A percentile compares a stretch with the other conserved stretches of the same genome.
Conservation (phyloP, 2,888 invertebrate species). For the Oscheius sp. region DNA sequence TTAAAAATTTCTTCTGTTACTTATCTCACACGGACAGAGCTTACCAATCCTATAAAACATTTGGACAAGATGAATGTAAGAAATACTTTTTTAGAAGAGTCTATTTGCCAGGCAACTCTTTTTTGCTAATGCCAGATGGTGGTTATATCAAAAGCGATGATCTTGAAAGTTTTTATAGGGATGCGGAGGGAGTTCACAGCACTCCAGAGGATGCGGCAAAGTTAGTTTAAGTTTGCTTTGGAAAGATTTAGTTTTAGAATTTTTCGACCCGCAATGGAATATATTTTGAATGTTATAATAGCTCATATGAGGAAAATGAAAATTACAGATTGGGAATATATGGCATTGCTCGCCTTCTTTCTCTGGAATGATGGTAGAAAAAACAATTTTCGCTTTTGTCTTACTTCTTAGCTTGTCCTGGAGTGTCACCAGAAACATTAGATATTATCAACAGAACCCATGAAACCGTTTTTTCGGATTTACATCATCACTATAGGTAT, state of each 20-base stretch:
- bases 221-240: constrained; percentile 27
- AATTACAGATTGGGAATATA: constrained; percentile 59
- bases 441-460: constrained; percentile 53
- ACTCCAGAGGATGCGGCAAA: constrained; percentile 60
- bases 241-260: constrained; percentile 46
- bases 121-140: constrained; percentile 65
- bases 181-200: constrained; percentile 55
- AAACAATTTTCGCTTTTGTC: too few species aligned
- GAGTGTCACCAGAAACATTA: constrained; percentile 39
- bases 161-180: constrained; percentile 61
- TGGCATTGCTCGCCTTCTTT: constrained; percentile 61
- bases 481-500: constrained; percentile 58
- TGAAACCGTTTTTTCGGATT: constrained; percentile 53
- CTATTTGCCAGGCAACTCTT: constrained; percentile 51
- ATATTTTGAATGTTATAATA: constrained; percentile 63
- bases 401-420: constrained; percentile 30
- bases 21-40: constrained; percentile 66
- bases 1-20: constrained; percentile 65
- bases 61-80: constrained; percentile 49
- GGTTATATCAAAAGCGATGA: constrained; percentile 61
- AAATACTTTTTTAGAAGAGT: neutral
- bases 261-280: constrained; percentile 62
- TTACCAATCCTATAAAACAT: constrained; percentile 60
- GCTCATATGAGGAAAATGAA: constrained; percentile 61
- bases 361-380: constrained; percentile 63